Conservation (phyloP, 2,113 vertebrate species). For the Pitta sordida region DNA sequence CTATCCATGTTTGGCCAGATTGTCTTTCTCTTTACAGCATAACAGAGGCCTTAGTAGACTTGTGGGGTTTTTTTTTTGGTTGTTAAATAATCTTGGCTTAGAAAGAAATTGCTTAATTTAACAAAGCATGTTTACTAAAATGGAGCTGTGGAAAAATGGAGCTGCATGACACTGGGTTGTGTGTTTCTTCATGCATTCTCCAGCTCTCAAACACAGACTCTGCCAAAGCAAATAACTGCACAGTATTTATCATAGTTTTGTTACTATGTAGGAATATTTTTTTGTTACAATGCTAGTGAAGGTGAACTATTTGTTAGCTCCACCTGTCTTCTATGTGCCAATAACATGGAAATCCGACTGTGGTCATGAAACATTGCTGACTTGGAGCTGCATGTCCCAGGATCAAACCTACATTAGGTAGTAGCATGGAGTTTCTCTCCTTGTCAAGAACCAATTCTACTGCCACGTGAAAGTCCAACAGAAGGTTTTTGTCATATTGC, state of each 20-base stretch:
- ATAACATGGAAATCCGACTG: not conserved
- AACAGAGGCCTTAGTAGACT: not conserved
- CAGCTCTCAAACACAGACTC: slow-evolving; percentile 21
- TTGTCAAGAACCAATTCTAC: not conserved
- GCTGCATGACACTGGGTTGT: slow-evolving; percentile 36
- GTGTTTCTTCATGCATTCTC: slow-evolving; percentile 59
- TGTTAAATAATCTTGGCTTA: not conserved
- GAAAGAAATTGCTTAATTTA: slow-evolving; percentile 21
- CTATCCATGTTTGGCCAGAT: not conserved
- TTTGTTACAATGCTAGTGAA: not conserved
- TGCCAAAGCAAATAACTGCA: slow-evolving; percentile 64
- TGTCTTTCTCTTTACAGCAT: slow-evolving; percentile 4
- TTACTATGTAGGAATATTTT: slow-evolving; percentile 52
- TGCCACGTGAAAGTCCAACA: not conserved
- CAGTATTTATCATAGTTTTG: slow-evolving; percentile 61
- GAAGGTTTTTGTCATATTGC: not conserved
- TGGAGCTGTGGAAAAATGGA: slow-evolving; percentile 26
- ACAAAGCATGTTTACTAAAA: slow-evolving; percentile 31
- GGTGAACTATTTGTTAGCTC: slow-evolving; percentile 19
- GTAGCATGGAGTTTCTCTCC: not conserved
- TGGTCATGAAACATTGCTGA: not conserved
- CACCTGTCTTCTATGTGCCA: not conserved
- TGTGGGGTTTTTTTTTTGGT: too few species aligned
- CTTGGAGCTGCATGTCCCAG: not conserved
- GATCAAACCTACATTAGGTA: not conserved